These are phyloP conservation scores for Drosophila conformis DNA, from an alignment of 2,888 invertebrate species.

Conservation along the genomic window DNA sequence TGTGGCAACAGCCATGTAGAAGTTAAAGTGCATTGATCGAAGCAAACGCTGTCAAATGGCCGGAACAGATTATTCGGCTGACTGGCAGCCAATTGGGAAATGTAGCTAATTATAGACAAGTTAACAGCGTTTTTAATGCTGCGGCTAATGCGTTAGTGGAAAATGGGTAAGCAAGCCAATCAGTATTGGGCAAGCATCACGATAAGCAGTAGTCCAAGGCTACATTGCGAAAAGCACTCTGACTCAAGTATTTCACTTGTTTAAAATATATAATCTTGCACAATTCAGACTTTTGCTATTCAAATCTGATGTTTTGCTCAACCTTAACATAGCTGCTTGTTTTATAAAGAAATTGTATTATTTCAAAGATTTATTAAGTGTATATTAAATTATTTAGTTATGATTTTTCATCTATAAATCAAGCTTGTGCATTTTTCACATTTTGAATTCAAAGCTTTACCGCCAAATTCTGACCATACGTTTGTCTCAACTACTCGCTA, in stretches of 20 bases:
- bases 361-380: background rate
- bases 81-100: conserved; percentile 56
- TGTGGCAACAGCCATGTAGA: conserved; percentile 37
- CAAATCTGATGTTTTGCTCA: background rate
- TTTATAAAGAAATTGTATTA: background rate
- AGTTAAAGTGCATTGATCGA: conserved; percentile 54
- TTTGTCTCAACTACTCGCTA: conserved; percentile 26
- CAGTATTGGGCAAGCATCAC: conserved; percentile 28
- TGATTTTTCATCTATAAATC: background rate
- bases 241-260: background rate
- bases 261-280: background rate
- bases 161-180: conserved; percentile 1
- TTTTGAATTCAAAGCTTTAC: conserved; percentile 21
- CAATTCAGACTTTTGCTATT: background rate
- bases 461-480: conserved; percentile 16
- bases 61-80: conserved; percentile 67
- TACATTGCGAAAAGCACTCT: conserved; percentile 1
- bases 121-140: conserved; percentile 15
- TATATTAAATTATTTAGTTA: background rate
- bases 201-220: conserved; percentile 7
- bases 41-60: conserved; percentile 39
- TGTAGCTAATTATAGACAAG: conserved; percentile 18
- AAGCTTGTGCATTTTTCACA: background rate
- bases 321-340: background rate
- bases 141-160: conserved; percentile 12